A percentile compares a stretch with the other conserved stretches of the same genome.
Evolutionary conservation across 2,888 invertebrate species (phyloP).

Genomic region (Chironomus tentans): DNA sequence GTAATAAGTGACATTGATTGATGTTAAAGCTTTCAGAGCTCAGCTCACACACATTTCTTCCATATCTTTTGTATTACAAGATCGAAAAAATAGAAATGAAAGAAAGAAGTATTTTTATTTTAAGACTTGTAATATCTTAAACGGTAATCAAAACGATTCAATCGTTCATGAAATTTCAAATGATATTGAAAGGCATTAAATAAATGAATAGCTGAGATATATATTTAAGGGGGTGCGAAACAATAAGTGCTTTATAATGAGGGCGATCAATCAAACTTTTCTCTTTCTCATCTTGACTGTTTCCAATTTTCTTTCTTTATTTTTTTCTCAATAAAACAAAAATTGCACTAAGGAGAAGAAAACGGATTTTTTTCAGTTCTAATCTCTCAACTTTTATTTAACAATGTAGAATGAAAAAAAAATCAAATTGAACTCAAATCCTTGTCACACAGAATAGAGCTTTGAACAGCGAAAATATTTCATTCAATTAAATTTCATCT

Average conservation of each 20-base stretch:
- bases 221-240: conserved; percentile 15
- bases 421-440: background rate
- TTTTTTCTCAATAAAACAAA: background rate
- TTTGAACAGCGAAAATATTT: background rate
- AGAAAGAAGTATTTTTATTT: background rate
- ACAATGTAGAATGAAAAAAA: background rate
- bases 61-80: background rate
- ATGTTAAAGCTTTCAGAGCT: conserved; percentile 18
- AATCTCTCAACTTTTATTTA: background rate
- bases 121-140: conserved; percentile 1
- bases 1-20: conserved; percentile 27
- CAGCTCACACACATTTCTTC: conserved; percentile 7
- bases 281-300: background rate
- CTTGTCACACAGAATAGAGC: no score
- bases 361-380: background rate
- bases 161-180: conserved; percentile 15
- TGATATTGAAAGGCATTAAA: conserved; percentile 3
- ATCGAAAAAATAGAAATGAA: background rate
- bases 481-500: background rate
- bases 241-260: conserved; percentile 21
- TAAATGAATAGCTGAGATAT: background rate
- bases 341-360: background rate
- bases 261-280: conserved; percentile 21
- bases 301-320: background rate
- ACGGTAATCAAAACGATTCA: conserved; percentile 21